phyloP scores from a whole-genome alignment of 2,113 vertebrate species.

The Psephotus haematonotus region DNA sequence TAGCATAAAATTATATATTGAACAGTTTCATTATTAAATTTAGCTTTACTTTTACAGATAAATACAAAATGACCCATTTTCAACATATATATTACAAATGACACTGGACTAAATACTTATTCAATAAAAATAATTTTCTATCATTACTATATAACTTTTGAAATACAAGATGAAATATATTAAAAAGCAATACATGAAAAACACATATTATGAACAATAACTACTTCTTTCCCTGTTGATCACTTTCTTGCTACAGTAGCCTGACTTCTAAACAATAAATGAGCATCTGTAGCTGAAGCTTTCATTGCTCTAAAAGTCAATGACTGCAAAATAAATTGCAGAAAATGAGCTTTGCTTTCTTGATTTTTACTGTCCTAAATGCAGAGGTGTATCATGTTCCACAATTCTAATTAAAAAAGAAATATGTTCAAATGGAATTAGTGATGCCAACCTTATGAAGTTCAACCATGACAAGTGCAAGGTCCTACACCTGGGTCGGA shows the following conservation, averaged over 20 bases:
- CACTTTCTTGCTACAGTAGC: neutral
- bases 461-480: too few species aligned
- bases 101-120: neutral
- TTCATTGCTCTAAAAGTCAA: neutral
- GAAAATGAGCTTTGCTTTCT: neutral
- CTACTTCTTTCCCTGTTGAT: neutral
- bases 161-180: neutral
- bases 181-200: neutral
- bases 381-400: neutral
- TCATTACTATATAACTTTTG: neutral
- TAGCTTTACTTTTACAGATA: neutral
- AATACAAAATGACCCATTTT: neutral
- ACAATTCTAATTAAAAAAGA: conserved; percentile 8
- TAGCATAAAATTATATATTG: neutral
- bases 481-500: too few species aligned
- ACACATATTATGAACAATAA: neutral
- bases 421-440: neutral
- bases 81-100: neutral
- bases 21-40: neutral
- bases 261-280: neutral
- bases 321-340: neutral
- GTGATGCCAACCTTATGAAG: neutral
- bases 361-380: conserved; percentile 3
- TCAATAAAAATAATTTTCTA: neutral
- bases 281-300: neutral